Percentiles rank a stretch among this genome's conserved stretches.
phyloP scores from a whole-genome alignment of 2,888 invertebrate species.

The Apeira syringaria region DNA sequence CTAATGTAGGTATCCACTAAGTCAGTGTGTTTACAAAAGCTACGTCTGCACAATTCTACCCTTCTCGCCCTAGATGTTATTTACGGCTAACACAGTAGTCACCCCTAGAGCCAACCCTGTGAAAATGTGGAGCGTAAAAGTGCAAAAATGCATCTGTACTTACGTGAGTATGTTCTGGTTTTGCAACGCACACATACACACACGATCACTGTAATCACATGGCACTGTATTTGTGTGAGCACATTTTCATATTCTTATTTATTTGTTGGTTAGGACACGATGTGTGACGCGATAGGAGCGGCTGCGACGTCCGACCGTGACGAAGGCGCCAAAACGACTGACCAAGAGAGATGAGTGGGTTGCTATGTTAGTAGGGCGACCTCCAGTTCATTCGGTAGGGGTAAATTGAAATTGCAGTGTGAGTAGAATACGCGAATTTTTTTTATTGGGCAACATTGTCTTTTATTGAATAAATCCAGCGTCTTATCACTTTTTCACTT shows the following conservation, averaged over 20 bases:
- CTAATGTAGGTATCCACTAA: no score
- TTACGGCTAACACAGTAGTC: constrained; percentile 16
- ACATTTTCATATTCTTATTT: constrained; percentile 38
- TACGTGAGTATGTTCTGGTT: constrained; percentile 4
- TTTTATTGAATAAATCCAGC: no score
- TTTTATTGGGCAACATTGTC: no score
- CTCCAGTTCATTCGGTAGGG: constrained; percentile 23
- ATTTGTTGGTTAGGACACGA: constrained; percentile 48
- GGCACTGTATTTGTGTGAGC: constrained; percentile 34
- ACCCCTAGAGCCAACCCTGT: constrained; percentile 15
- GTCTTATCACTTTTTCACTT: no score
- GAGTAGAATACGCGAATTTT: neutral
- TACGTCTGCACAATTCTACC: constrained; percentile 6
- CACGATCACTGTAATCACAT: constrained; percentile 37
- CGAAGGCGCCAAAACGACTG: constrained; percentile 70
- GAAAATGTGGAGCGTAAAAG: constrained; percentile 11
- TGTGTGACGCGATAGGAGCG: constrained; percentile 31
- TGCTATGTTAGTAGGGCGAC: constrained; percentile 43
- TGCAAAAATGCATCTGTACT: constrained; percentile 7
- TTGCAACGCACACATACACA: constrained; percentile 29
- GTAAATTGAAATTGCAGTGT: constrained; percentile 20
- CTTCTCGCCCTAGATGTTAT: constrained; percentile 18
- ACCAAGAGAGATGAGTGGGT: constrained; percentile 53
- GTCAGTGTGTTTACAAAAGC: no score
- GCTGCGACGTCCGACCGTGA: constrained; percentile 47